Evolutionary conservation across 2,888 invertebrate genomes (phyloP).

Genomic region (Gibbula magus): DNA sequence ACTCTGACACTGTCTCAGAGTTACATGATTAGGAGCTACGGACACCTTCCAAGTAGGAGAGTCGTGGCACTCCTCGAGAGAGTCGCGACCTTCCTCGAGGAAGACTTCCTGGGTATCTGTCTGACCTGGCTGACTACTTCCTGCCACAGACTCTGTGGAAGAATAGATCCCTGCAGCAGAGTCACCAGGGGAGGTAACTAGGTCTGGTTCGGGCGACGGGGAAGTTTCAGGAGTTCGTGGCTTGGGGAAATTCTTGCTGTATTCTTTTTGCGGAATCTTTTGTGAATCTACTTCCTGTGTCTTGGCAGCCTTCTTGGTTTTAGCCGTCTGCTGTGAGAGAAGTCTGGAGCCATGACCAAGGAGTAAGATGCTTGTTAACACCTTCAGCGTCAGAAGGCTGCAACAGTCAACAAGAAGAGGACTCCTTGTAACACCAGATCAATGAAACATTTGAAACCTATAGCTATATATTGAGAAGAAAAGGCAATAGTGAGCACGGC

Average conservation of each 20-base stretch:
- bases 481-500: too few species aligned
- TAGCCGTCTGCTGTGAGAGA: constrained; percentile 23
- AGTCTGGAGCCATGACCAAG: constrained; percentile 89
- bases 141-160: neutral
- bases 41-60: neutral
- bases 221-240: neutral
- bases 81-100: neutral
- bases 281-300: constrained; percentile 36
- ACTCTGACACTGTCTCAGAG: constrained; percentile 14
- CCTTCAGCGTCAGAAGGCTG: constrained; percentile 75
- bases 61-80: neutral
- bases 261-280: constrained; percentile 36
- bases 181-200: neutral
- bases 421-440: too few species aligned
- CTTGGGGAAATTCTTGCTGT: neutral
- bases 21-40: neutral
- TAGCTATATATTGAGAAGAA: too few species aligned
- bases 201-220: neutral
- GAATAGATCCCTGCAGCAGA: neutral
- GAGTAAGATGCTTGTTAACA: constrained; percentile 91
- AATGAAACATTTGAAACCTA: too few species aligned
- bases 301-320: constrained; percentile 18
- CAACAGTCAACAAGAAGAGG: too few species aligned
- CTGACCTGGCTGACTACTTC: neutral
- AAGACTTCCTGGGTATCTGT: neutral